Conservation (phyloP, 2,113 vertebrate genomes). For the Poeciliopsis occidentalis region DNA sequence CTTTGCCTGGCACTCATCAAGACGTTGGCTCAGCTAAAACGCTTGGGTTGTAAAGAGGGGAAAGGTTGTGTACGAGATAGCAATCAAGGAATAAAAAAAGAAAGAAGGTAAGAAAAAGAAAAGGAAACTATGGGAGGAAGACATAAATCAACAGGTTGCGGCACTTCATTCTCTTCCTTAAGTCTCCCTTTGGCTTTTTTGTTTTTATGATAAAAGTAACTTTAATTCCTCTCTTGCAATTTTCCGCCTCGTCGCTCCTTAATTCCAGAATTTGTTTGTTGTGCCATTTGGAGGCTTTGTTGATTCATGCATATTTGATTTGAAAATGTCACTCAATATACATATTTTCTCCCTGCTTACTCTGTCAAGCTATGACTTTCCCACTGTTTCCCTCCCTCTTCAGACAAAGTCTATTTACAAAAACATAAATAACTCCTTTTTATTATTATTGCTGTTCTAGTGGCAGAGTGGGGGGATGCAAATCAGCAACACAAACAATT, state of each 20-base stretch:
- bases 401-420: constrained; percentile 36
- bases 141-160: constrained; percentile 10
- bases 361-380: constrained; percentile 23
- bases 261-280: constrained; percentile 69
- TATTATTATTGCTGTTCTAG: constrained; percentile 14
- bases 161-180: neutral
- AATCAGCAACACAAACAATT: constrained; percentile 11
- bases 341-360: constrained; percentile 44
- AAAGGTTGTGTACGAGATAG: constrained; percentile 1
- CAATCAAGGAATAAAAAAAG: constrained; percentile 3
- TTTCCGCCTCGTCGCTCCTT: constrained; percentile 64
- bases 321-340: constrained; percentile 74
- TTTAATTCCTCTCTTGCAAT: constrained; percentile 59
- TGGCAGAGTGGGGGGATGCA: neutral
- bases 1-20: constrained; percentile 52
- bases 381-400: constrained; percentile 21
- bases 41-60: constrained; percentile 11
- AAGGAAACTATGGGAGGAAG: neutral
- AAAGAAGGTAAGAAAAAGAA: neutral
- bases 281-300: constrained; percentile 61
- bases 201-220: constrained; percentile 46
- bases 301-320: constrained; percentile 76
- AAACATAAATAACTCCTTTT: constrained; percentile 5
- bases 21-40: constrained; percentile 41
- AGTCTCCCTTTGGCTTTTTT: constrained; percentile 1